Base-by-base conservation (phyloP, 2,888 invertebrate species). In the Drosophila anomelani region DNA sequence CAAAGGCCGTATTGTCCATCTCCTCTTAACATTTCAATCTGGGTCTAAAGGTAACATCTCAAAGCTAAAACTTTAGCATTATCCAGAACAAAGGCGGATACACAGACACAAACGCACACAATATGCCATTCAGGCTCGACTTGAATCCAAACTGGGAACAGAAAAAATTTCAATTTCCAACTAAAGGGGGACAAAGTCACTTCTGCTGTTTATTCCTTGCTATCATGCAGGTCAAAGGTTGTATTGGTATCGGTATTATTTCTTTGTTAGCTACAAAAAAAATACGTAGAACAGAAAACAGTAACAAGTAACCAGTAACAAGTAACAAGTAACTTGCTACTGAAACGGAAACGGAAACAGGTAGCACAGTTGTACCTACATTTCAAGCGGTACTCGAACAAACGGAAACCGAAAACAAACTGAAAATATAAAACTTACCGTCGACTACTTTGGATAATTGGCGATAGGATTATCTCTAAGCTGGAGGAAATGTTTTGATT, bases 401-500 rank as follows among this genome's bases (percentile, higher is more conserved):
- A 66, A 68, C 47, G 23, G 56, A 67, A 68, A 68, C 44, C 68
- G 54, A 71, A 54, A 66, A 55, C 49, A 73, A 78, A 81, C 69
- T 47, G 70, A 80, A 62, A 85, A 85, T 62, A 77, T 46, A 78
- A 83, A 92, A 93, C 93, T 93, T 92, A 93, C 93, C 93, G 92
- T 90, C 92, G 91, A 92, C 93, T 93, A 92, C 93, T 93, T 92
- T 93, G 93, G 81, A 93, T 93, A 90, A 93, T 93, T 92, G 93
- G 93, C 91, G 93, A 92, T 89, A 93, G 92, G 91, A 93, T 93
- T 90, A 93, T 91, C 91, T 93, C 93, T 92, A 93, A 91, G 90
- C 93, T 93, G 90, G 92, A 92, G 91, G 93, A 92, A 92, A 92
- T 92, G 90, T 90, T 92, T 90, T 90, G 91, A 90, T 88, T 90